A percentile compares a stretch with the other conserved stretches of the same genome.
phyloP scores from a whole-genome alignment of 2,113 vertebrate genomes.

The Nannospalax galili region DNA sequence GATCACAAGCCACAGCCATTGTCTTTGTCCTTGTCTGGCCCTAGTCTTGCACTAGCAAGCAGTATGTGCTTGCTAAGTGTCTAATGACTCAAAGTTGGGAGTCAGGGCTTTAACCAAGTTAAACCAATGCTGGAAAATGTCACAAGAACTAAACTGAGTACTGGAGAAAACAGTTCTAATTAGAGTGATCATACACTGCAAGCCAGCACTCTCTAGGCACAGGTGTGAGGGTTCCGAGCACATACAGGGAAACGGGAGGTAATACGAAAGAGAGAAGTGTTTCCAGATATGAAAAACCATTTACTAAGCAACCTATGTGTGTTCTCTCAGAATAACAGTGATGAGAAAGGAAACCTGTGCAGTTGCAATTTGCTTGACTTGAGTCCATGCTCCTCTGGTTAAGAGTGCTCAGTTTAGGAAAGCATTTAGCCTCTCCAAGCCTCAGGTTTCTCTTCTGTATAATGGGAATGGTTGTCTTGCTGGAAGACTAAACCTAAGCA shows the following conservation, averaged over 20 bases:
- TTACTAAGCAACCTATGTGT: accelerated
- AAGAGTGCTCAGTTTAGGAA: background rate
- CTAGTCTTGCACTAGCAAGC: background rate
- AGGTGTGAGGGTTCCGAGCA: background rate
- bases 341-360: background rate
- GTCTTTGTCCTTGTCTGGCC: background rate
- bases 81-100: background rate
- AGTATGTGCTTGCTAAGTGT: background rate
- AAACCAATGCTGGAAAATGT: background rate
- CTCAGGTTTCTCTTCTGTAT: background rate
- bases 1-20: background rate
- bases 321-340: background rate
- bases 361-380: background rate
- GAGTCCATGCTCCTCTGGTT: background rate
- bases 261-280: background rate
- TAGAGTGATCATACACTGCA: background rate
- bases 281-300: background rate
- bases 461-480: background rate
- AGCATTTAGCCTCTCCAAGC: background rate
- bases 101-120: background rate
- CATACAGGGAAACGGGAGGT: no score
- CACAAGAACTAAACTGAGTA: background rate
- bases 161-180: background rate
- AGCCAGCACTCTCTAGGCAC: background rate
- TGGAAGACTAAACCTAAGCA: background rate